phyloP scores from a whole-genome alignment of 2,888 invertebrate genomes.

The Dromius quadrimaculatus region DNA sequence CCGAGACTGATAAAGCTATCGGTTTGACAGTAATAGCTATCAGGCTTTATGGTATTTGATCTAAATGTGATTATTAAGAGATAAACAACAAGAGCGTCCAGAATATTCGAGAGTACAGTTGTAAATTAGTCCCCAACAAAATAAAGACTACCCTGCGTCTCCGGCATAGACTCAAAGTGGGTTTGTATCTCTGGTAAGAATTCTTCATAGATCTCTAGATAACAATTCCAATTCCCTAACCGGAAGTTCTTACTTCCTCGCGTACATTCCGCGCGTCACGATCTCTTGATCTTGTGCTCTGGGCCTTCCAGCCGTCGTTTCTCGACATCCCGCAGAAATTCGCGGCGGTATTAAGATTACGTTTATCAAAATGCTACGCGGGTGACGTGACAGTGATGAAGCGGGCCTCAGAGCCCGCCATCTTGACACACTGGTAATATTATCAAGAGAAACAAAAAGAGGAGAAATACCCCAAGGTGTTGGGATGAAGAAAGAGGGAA shows the following conservation, averaged over 20 bases:
- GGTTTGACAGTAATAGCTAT: no score
- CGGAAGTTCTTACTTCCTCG: neutral
- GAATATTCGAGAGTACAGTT: no score
- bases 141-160: no score
- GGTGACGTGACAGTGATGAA: slow-evolving; percentile 44
- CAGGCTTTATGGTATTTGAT: no score
- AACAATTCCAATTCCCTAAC: slow-evolving; percentile 28
- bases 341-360: slow-evolving; percentile 45
- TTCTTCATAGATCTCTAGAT: slow-evolving; percentile 15
- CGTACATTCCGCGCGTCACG: slow-evolving; percentile 7
- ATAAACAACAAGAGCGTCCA: no score
- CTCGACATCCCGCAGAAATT: slow-evolving; percentile 1
- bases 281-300: slow-evolving; percentile 20
- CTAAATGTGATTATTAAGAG: no score
- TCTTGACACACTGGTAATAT: slow-evolving; percentile 29
- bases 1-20: no score
- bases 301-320: neutral
- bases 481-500: neutral
- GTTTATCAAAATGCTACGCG: slow-evolving; percentile 47
- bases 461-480: no score
- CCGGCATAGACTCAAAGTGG: no score
- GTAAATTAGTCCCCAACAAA: no score
- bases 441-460: slow-evolving; percentile 12
- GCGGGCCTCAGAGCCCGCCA: no score
- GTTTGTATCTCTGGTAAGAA: no score